Conservation (phyloP, 2,113 vertebrate genomes). For the Pantherophis guttatus region DNA sequence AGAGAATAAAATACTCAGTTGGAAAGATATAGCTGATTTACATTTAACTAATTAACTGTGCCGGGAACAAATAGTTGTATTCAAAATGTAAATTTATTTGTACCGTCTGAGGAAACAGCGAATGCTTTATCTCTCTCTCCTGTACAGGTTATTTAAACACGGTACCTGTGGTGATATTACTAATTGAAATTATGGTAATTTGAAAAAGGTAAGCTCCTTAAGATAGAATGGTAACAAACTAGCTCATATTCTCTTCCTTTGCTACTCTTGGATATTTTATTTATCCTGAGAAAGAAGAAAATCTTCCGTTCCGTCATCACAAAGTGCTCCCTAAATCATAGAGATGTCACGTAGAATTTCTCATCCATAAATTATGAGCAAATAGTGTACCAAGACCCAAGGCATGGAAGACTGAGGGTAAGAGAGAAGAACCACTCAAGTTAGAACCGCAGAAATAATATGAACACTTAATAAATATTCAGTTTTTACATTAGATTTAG, state of each 20-base stretch:
- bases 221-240: not conserved
- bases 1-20: not conserved
- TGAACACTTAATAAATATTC: not conserved
- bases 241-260: not conserved
- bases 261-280: not conserved
- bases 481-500: not conserved
- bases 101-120: not conserved
- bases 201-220: not conserved
- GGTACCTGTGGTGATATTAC: not conserved
- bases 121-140: not conserved
- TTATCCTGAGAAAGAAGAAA: not conserved
- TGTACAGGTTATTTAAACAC: not conserved
- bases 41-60: not conserved
- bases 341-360: not conserved
- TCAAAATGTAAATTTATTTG: no score
- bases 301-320: not conserved
- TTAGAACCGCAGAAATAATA: not conserved
- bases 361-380: not conserved
- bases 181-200: not conserved
- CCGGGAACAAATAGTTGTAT: not conserved
- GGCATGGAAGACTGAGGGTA: not conserved
- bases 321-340: not conserved
- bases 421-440: not conserved
- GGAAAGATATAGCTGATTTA: not conserved
- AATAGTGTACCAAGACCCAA: not conserved